Evolutionary conservation across 2,113 vertebrate genomes (phyloP).

Genomic region (Lycaon pictus): DNA sequence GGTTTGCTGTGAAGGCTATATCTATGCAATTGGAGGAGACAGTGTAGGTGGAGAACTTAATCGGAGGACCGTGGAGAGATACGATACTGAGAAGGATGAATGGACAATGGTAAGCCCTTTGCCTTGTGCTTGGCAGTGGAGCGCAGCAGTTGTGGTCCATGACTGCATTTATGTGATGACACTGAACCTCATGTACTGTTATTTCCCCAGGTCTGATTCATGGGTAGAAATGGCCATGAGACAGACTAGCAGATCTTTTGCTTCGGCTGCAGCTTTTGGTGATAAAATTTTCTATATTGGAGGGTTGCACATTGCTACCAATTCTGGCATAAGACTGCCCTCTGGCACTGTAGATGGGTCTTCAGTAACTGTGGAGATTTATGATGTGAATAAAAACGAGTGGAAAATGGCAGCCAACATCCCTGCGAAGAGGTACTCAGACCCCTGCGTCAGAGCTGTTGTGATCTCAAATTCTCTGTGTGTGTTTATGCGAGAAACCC

Average conservation of each 20-base stretch:
- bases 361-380: conserved; percentile 96
- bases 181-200: conserved; percentile 97
- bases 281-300: conserved; percentile 98
- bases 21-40: conserved; percentile 98
- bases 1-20: conserved; percentile 96
- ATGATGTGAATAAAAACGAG: conserved; percentile 96
- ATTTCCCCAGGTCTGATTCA: conserved; percentile 95
- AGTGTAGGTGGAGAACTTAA: conserved; percentile 95
- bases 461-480: conserved; percentile 95
- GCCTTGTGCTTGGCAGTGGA: conserved; percentile 98
- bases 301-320: conserved; percentile 96
- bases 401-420: conserved; percentile 97
- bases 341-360: conserved; percentile 95
- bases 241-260: conserved; percentile 96
- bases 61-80: conserved; percentile 96
- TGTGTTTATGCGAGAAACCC: conserved; percentile 96
- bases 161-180: conserved; percentile 98
- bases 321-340: conserved; percentile 93
- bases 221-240: conserved; percentile 99
- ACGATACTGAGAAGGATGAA: conserved; percentile 96
- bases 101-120: conserved; percentile 97
- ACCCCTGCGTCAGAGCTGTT: conserved; percentile 95
- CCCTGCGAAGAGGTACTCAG: conserved; percentile 96
- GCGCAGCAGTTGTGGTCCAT: conserved; percentile 93
- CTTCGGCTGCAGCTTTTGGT: conserved; percentile 95